phyloP scores from a whole-genome alignment of 1,140 invertebrate genomes.

The Drosophila parabipectinata region DNA sequence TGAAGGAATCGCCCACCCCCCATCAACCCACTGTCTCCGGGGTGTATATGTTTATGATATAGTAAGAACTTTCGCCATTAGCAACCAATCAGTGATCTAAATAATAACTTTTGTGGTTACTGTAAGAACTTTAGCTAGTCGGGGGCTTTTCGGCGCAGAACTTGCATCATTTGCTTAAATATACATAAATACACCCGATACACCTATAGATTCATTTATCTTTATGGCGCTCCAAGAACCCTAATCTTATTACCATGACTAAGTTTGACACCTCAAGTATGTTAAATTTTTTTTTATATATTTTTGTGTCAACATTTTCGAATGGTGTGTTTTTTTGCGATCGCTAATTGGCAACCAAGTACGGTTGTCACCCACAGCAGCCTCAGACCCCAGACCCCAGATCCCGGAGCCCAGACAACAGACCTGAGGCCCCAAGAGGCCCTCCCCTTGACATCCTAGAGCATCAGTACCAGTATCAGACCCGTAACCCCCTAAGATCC shows the following conservation, averaged over 20 bases:
- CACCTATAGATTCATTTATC: constrained; percentile 4
- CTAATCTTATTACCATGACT: constrained; percentile 19
- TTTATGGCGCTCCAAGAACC: constrained; percentile 22
- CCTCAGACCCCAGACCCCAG: background rate
- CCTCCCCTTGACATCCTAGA: background rate
- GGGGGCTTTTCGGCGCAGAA: background rate
- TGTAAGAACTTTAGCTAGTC: background rate
- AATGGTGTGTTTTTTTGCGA: constrained; percentile 12
- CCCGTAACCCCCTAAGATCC: constrained; percentile 9
- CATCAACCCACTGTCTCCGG: background rate
- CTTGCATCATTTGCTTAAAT: constrained; percentile 8
- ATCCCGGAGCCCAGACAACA: background rate
- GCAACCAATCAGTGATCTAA: constrained; percentile 12
- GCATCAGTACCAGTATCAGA: background rate
- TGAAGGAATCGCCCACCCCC: constrained; percentile 39
- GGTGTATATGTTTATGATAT: constrained; percentile 64
- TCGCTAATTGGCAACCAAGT: constrained; percentile 45
- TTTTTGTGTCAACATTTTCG: constrained; percentile 26
- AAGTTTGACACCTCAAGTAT: constrained; percentile 25
- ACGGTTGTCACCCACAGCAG: constrained; percentile 37
- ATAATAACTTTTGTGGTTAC: background rate
- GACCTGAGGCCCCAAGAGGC: background rate
- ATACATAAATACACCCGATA: background rate
- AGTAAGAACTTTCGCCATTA: constrained; percentile 39
- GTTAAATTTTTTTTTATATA: background rate